Conservation (phyloP, 2,888 invertebrate species). For the Sesamia inferens region DNA sequence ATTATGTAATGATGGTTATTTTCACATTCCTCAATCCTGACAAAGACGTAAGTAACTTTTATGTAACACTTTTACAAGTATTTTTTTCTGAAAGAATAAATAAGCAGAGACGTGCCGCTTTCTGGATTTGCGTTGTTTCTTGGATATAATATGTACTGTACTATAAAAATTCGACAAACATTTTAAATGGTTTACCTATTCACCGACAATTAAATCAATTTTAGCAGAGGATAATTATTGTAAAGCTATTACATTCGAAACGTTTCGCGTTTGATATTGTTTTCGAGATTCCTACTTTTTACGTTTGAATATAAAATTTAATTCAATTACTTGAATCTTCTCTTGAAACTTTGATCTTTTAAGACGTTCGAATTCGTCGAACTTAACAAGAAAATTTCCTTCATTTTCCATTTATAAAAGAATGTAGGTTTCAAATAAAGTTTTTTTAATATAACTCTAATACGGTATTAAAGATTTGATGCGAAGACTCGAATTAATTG, state of each 20-base stretch:
- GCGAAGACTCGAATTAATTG: slow-evolving; percentile 1
- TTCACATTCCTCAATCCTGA: slow-evolving; percentile 94
- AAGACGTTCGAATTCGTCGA: background rate
- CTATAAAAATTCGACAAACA: no score
- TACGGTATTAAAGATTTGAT: background rate
- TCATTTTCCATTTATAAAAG: background rate
- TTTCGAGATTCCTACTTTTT: background rate
- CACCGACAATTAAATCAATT: background rate
- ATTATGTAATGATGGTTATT: slow-evolving; percentile 95
- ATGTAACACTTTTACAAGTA: background rate
- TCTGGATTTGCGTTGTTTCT: background rate
- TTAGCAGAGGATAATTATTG: background rate
- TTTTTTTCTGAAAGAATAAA: background rate
- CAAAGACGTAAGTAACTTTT: slow-evolving; percentile 89
- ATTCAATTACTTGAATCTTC: background rate
- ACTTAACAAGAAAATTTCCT: background rate
- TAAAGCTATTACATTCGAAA: background rate
- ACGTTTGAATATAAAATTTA: background rate
- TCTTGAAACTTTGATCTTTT: background rate
- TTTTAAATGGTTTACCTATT: background rate
- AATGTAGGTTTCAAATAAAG: background rate
- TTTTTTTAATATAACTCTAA: background rate
- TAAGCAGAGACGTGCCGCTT: background rate
- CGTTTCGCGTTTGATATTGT: background rate
- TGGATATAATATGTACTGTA: background rate